Base-by-base conservation (phyloP, 1,140 invertebrate genomes). In the Drosophila biarmipes region DNA sequence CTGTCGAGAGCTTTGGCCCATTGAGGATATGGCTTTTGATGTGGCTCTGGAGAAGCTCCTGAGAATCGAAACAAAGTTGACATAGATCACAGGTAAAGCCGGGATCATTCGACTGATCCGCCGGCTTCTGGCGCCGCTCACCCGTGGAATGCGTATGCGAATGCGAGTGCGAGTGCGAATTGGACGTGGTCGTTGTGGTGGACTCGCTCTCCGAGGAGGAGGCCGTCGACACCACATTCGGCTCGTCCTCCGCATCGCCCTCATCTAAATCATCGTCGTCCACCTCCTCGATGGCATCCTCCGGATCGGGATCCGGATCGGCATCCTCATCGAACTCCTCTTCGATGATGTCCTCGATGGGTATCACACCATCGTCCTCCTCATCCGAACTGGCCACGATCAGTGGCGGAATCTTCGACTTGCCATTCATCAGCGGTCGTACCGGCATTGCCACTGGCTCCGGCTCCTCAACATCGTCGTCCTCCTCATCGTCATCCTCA, bases 21-120 rank as follows among this genome's bases (percentile, higher is more conserved):
- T 92, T 92, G 19, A 91, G 78, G 17, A 92, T 91, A 80, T 92
- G 91, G 51, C 73, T 84, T 75, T 91, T 92, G 59, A 92, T 91
- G 78, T 92, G 91, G 54, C 74, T 80, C 68, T 90, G 90, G 54
- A 92, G 78, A 34, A 86, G 78, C 67, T 89, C 90, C 71, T 91
- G 87, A 43, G 90, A 86, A 69, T 92, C 87, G 48, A 92, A 92
- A 80, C 78, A 91, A 73, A 91, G 78, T 76, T 92, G 91, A 82
- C 91, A 92, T 66, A 92, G 79, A 84, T 91, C 91, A 78, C 91
- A 92, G 48, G 89, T 82, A 75, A 73, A 89, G 66, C 85, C 81
- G 56, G 79, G 75, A 80, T 84, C 76, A 69, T 69, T 67, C 77
- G 67, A 48, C 34, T 80, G 66, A 55, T 75, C 79, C 62, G 35